Evolutionary conservation across 2,797 vertebrate species (phyloP), one percentile per base, ranked within the genome.

Genomic region (Hybognathus amarus): DNA sequence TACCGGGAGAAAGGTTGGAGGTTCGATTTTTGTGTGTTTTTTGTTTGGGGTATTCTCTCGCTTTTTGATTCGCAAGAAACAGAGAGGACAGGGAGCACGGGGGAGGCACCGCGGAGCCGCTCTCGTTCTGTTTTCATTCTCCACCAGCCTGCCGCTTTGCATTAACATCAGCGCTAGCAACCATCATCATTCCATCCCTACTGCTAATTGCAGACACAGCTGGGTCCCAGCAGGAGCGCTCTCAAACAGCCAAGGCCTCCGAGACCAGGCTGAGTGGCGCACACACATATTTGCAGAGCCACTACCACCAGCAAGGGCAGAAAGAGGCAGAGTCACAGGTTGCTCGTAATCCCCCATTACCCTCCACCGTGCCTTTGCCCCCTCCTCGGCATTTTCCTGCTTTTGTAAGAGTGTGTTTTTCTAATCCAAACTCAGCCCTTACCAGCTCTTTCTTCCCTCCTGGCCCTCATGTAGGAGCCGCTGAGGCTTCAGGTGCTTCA

Each of bases 161-260:
- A 98, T 99, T 96, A 98, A 96, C 95, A 96, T 99, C 96, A 96
- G 95, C 93, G 93, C 96, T 94, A 94, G 96, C 95, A 97, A 96
- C 97, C 97, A 97, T 97, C 97, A 97, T 97, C 97, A 97, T 99
- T 97, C 95, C 95, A 96, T 96, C 96, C 97, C 96, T 97, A 96
- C 96, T 96, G 97, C 97, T 99, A 98, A 98, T 98, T 98, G 97
- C 96, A 96, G 96, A 96, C 97, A 98, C 97, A 99, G 98, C 97
- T 99, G 98, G 98, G 95, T 95, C 97, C 94, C 97, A 97, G 96
- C 96, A 91, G 96, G 97, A 95, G 91, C 92, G 79, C 94, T 94
- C 96, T 96, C 92, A 93, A 96, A 95, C 95, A 94, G 94, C 94
- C 93, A 94, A 94, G 95, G 94, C 95, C 92, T 94, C 94, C 95